Conservation (phyloP, 92 coral and sea anemone genomes). For the Micromussa lordhowensis region DNA sequence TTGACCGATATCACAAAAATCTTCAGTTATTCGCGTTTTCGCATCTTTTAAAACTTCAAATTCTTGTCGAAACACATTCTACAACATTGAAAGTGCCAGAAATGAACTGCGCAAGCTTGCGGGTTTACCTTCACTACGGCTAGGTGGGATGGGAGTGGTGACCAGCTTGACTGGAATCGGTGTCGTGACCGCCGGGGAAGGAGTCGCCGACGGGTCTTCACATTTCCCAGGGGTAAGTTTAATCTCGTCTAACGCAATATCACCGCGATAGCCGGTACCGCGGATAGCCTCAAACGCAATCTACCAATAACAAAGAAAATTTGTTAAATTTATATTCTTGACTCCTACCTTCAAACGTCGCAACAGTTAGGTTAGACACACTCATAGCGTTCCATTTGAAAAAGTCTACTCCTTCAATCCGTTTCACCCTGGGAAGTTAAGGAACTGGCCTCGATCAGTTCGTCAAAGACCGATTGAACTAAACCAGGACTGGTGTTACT, state of each 20-base stretch:
- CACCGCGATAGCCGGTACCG: constrained; percentile 22
- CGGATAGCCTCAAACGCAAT: constrained; percentile 41
- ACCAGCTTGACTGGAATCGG: background rate
- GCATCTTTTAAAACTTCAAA: too few species aligned
- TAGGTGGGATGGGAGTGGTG: constrained; percentile 7
- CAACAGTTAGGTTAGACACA: background rate
- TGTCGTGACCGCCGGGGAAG: constrained; percentile 11
- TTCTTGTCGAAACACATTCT: background rate
- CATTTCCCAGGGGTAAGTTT: constrained; percentile 44
- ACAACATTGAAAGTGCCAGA: background rate
- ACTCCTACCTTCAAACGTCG: background rate
- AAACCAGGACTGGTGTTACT: too few species aligned
- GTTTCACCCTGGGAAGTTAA: too few species aligned
- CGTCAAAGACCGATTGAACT: too few species aligned
- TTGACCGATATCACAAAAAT: background rate
- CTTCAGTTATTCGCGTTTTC: too few species aligned
- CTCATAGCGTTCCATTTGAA: too few species aligned
- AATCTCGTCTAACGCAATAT: constrained; percentile 44
- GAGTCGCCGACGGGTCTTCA: background rate
- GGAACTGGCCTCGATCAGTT: too few species aligned
- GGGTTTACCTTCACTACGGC: constrained; percentile 39
- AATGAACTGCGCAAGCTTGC: background rate
- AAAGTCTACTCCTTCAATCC: too few species aligned
- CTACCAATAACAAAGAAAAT: background rate
- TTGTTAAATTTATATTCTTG: background rate